Conservation (phyloP, 1,140 invertebrate genomes). For the Diorhabda sublineata region DNA sequence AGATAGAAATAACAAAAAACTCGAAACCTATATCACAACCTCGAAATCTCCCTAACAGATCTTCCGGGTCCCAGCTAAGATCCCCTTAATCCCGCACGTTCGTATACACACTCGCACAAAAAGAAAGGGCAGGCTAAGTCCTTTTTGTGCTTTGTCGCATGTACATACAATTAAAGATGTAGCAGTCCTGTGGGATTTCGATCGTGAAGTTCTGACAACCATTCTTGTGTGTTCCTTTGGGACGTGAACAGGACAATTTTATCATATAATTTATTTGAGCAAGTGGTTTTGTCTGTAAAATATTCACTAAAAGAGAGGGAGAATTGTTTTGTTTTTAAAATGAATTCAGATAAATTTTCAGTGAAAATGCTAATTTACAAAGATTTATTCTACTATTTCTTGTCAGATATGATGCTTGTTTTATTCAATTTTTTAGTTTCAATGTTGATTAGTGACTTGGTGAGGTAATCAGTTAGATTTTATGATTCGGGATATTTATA, state of each 20-base stretch:
- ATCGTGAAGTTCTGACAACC: constrained; percentile 4
- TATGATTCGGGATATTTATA: too few relatives aligned
- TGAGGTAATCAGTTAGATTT: too few relatives aligned
- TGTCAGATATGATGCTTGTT: too few relatives aligned
- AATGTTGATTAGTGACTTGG: too few relatives aligned
- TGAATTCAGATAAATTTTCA: too few relatives aligned
- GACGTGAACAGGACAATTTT: constrained; percentile 1
- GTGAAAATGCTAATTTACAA: too few relatives aligned
- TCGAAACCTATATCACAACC: neutral
- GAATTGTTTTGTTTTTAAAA: too few relatives aligned
- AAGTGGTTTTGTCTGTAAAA: neutral
- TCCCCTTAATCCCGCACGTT: constrained; percentile 15
- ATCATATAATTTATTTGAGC: neutral
- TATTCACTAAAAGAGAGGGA: too few relatives aligned
- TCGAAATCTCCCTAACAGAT: constrained; percentile 2
- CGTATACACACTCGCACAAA: neutral
- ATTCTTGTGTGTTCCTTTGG: constrained; percentile 2
- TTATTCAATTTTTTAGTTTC: too few relatives aligned
- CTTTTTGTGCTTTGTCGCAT: constrained; percentile 6
- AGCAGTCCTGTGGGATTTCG: constrained; percentile 1
- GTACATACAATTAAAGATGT: constrained; percentile 18
- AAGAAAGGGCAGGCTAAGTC: constrained; percentile 10
- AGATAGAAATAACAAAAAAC: neutral
- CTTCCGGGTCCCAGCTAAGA: neutral
- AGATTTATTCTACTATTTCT: too few relatives aligned